Evolutionary conservation across 1,140 invertebrate genomes (phyloP).

Genomic region (Steinernema feltiae): DNA sequence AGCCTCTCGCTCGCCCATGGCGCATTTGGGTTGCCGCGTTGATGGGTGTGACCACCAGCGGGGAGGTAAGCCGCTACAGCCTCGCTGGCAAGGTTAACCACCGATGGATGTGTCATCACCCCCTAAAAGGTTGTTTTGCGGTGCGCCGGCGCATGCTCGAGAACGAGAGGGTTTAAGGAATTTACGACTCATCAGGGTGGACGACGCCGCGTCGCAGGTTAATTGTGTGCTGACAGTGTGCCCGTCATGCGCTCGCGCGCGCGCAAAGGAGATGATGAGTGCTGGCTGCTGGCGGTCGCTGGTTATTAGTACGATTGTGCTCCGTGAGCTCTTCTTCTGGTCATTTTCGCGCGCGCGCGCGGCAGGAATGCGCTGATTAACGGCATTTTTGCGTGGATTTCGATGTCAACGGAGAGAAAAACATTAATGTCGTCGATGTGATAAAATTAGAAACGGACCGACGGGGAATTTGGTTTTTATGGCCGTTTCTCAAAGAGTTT

Average conservation of each 20-base stretch:
- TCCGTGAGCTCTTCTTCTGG: too few relatives aligned
- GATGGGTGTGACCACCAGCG: not conserved
- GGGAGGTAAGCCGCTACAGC: not conserved
- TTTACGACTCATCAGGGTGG: not conserved
- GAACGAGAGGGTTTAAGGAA: not conserved
- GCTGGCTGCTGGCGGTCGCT: not conserved
- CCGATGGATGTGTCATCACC: slow-evolving; percentile 8
- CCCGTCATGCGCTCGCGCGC: not conserved
- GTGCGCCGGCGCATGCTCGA: not conserved
- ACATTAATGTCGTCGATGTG: too few relatives aligned
- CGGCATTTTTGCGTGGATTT: too few relatives aligned
- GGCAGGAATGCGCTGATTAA: too few relatives aligned
- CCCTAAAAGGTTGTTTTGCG: slow-evolving; percentile 13
- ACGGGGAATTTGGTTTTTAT: too few relatives aligned
- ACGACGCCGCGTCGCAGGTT: not conserved
- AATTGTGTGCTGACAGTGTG: not conserved
- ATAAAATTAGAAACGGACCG: too few relatives aligned
- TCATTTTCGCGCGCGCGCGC: too few relatives aligned
- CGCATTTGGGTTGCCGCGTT: not conserved
- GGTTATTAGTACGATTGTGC: too few relatives aligned
- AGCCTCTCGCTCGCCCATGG: not conserved
- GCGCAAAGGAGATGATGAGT: not conserved
- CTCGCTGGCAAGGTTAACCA: not conserved
- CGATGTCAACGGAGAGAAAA: too few relatives aligned
- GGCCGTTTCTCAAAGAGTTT: too few relatives aligned